Evolutionary conservation across 2,113 vertebrate genomes (phyloP), one percentile per base, ranked within the genome.

Genomic region (Labeo rohita): DNA sequence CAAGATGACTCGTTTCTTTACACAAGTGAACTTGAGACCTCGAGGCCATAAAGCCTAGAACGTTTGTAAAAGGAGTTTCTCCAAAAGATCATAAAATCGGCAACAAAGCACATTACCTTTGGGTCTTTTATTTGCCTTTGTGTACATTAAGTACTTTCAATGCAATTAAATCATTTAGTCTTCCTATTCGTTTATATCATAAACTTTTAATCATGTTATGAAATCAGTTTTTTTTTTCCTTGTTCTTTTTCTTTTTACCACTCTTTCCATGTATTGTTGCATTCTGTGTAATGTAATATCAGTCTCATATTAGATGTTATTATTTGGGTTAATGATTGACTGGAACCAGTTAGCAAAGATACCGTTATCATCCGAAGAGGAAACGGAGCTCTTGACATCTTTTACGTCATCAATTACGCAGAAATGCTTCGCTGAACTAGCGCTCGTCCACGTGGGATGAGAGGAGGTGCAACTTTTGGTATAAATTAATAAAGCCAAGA

Each of bases 241-340:
- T 28, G 28, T 28, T 28, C 28, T 28, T 28, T 28, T 28, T 28
- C 65, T 36, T 73, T 28, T n/a, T 47, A 74, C 36, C 34, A 39
- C 23, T 73, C 23, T 54, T 66, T 11, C 0, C 56, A 2, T 61
- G 66, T 61, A 66, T 18, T 75, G 45, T 23, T 12, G 6, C 39
- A 28, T 81, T 83, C 56, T n/a, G 59, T 66, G 13, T 76, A 23
- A 86, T 83, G 11, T n/a, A 34, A 82, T 66, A 61, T 76, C 74
- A 23, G 83, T 10, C 54, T 15, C 52, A 49, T 76, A 74, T 79
- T 72, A 50, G 36, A 56, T 47, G 10, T 21, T 3, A 50, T 63
- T 45, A 52, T 84, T 56, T 28, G 36, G 66, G 76, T 87, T 80
- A 87, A 87, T 84, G 82, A 84, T 80, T 87, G 52, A 79, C 16